Base-by-base conservation (phyloP, 2,113 vertebrate genomes). In the Physeter macrocephalus region DNA sequence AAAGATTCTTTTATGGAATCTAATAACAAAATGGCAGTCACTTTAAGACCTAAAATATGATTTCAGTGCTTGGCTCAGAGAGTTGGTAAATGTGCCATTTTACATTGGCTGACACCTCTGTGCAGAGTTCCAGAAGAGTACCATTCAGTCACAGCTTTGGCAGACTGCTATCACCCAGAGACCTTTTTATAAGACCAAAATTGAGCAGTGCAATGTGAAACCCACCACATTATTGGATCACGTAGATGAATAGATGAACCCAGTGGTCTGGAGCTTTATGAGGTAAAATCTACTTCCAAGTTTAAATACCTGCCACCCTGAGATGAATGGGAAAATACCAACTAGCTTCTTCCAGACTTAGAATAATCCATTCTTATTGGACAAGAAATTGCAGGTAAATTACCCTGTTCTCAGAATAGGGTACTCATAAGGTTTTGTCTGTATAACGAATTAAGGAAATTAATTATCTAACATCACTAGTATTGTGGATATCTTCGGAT, bases 101-200 rank as follows among this genome's bases (percentile, higher is more conserved):
- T 85, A 62, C 0, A 0, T 46, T 97, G 96, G 95, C 96, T 96
- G 93, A 93, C 78, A 89, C 59, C 62, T 94, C 78, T 75, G 72
- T 92, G 49, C 83, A 90, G 59, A 71, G 80, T 77, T 96, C 93
- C 96, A 94, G 87, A 93, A 84, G 29, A 72, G 87, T 13, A n/a
- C 90, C 57, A 27, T 95, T 97, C 4, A 34, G 95, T 67, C 89
- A 93, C 43, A 93, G 69, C n/a, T 93, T 92, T 88, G 74, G 96
- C 97, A 97, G 94, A 72, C 61, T 89, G 83, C 83, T 97, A 5
- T 97, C 90, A 77, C 62, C 64, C 95, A 96, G 96, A 97, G 96
- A 93, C 87, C 78, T 90, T 93, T 93, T 94, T 49, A 90, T 77
- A 95, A 95, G 62, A 90, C 34, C 36, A 46, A 95, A 96, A 67